These are phyloP conservation scores for Apodemus agrarius DNA, from an alignment of 2,797 vertebrate genomes.

Conservation along the genomic window DNA sequence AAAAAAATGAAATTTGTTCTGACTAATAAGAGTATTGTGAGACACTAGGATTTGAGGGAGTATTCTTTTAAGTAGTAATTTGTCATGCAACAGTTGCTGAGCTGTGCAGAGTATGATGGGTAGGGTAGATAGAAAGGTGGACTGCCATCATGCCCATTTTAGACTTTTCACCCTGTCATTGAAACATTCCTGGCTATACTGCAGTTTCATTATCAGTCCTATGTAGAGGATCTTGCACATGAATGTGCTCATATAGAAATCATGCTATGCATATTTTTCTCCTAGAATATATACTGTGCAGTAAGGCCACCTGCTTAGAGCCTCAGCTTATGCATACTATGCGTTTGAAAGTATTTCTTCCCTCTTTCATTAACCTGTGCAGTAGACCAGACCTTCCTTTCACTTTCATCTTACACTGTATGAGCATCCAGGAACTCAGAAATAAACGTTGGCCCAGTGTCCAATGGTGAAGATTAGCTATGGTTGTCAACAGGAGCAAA, in stretches of 20 bases:
- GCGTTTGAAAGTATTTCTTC: constrained; percentile 19
- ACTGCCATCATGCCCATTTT: not conserved
- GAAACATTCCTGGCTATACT: not conserved
- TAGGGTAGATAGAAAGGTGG: not conserved
- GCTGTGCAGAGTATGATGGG: not conserved
- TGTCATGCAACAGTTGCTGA: not conserved
- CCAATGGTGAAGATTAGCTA: not conserved
- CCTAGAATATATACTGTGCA: not conserved
- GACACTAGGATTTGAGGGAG: not conserved
- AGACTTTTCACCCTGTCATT: not conserved
- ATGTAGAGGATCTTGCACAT: not conserved
- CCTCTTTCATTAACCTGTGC: not conserved
- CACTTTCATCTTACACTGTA: not conserved
- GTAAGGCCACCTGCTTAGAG: not conserved
- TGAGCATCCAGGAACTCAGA: constrained; percentile 13
- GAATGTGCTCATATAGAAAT: not conserved
- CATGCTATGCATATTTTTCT: not conserved
- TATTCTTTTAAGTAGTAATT: not conserved
- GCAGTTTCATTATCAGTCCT: not conserved
- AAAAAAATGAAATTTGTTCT: not conserved
- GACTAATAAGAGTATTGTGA: not conserved
- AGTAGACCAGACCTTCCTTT: not conserved
- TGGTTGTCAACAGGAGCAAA: constrained; percentile 42
- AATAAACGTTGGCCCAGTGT: constrained; percentile 25
- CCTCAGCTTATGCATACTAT: not conserved